Conservation (phyloP, 1,140 invertebrate genomes). For the Drosophila arawakana region DNA sequence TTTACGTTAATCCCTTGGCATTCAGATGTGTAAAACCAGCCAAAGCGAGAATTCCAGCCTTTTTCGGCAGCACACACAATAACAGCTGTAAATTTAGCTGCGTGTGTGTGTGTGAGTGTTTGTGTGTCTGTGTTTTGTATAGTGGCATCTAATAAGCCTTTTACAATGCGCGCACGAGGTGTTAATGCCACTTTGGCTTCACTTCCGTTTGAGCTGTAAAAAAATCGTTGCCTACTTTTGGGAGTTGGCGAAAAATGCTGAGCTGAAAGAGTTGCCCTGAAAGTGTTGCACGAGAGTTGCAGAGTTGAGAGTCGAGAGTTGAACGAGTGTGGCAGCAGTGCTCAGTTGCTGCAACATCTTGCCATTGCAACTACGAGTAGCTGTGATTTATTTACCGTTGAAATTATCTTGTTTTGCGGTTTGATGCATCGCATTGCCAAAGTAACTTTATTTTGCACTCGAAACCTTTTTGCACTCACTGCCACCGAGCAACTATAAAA, state of each 20-base stretch:
- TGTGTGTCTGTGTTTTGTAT: neutral
- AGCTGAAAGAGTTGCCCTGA: slow-evolving; percentile 9
- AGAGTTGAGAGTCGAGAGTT: neutral
- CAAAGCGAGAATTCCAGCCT: slow-evolving; percentile 7
- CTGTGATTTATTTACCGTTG: slow-evolving; percentile 83
- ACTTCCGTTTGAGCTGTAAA: slow-evolving; percentile 37
- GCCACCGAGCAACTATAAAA: slow-evolving; percentile 66
- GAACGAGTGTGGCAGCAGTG: neutral
- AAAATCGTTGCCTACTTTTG: slow-evolving; percentile 57
- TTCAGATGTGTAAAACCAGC: slow-evolving; percentile 25
- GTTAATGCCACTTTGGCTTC: slow-evolving; percentile 68
- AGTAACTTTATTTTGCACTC: slow-evolving; percentile 82
- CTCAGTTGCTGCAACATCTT: slow-evolving; percentile 18
- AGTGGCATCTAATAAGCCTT: slow-evolving; percentile 77
- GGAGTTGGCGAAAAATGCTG: slow-evolving; percentile 36
- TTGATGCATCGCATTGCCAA: slow-evolving; percentile 81
- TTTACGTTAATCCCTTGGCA: slow-evolving; percentile 29
- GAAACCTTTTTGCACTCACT: slow-evolving; percentile 76
- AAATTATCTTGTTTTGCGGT: slow-evolving; percentile 84
- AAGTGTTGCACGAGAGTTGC: neutral
- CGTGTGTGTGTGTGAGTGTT: slow-evolving; percentile 15
- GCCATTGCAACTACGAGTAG: slow-evolving; percentile 27
- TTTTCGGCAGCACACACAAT: slow-evolving; percentile 34
- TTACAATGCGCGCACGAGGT: slow-evolving; percentile 59
- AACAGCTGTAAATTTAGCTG: slow-evolving; percentile 6